phyloP scores from a whole-genome alignment of 2,797 vertebrate species.

The Gobio occitaniae region DNA sequence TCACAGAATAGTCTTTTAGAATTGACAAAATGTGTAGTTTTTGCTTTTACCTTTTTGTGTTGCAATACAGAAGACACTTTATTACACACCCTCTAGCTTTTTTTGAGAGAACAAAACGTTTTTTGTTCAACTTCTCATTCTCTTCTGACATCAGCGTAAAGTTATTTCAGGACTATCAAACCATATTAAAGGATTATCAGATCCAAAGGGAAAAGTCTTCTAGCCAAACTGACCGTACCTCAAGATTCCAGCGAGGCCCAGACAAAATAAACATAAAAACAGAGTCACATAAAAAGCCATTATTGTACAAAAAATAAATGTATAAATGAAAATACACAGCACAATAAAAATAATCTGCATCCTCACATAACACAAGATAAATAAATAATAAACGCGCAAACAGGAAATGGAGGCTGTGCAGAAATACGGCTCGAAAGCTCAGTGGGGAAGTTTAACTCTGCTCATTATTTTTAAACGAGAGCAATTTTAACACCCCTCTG shows the following conservation, averaged over 20 bases:
- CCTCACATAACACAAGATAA: conserved; percentile 32
- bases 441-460: conserved; percentile 50
- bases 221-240: conserved; percentile 31
- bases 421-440: conserved; percentile 50
- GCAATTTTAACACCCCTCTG: conserved; percentile 59
- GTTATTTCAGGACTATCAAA: conserved; percentile 36
- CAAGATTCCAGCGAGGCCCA: conserved; percentile 27
- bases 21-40: neutral
- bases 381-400: conserved; percentile 53
- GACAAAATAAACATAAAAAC: conserved; percentile 54
- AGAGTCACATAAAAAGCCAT: conserved; percentile 30
- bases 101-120: neutral
- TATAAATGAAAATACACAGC: conserved; percentile 38
- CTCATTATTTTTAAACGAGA: conserved; percentile 65
- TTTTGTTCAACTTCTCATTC: conserved; percentile 3
- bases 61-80: neutral
- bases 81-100: neutral
- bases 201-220: conserved; percentile 24
- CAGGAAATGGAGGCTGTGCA: conserved; percentile 59
- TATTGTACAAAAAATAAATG: conserved; percentile 27
- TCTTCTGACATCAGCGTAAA: conserved; percentile 30
- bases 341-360: conserved; percentile 50
- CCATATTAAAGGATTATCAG: conserved; percentile 47
- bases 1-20: neutral
- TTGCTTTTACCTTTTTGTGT: neutral